These are phyloP conservation scores for Rhyacophila brunnea DNA, from an alignment of 1,140 invertebrate genomes.

Conservation along the genomic window DNA sequence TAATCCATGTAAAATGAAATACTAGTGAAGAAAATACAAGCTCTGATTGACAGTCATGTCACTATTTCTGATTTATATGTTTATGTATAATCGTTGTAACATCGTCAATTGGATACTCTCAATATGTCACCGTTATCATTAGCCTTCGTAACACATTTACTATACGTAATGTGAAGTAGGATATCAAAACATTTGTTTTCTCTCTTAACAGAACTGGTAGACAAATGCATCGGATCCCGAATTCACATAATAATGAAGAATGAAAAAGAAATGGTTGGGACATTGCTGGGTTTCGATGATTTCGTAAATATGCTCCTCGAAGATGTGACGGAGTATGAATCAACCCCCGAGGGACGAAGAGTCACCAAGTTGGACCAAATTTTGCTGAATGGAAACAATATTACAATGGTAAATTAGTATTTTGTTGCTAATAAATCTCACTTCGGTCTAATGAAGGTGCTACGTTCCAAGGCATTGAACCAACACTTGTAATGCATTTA, in stretches of 20 bases:
- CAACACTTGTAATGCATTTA: too few species aligned
- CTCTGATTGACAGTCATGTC: not conserved
- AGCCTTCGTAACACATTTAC: not conserved
- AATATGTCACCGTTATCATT: not conserved
- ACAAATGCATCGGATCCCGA: constrained; percentile 98
- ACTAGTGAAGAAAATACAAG: too few species aligned
- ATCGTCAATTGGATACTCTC: not conserved
- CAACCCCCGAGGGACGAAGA: constrained; percentile 91
- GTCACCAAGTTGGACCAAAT: constrained; percentile 98
- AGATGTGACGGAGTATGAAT: constrained; percentile 93
- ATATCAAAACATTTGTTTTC: constrained; percentile 3
- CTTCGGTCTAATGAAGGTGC: too few species aligned
- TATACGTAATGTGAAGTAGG: constrained; percentile 12
- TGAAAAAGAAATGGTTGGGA: constrained; percentile 99
- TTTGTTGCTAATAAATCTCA: not conserved
- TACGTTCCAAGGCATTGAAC: too few species aligned
- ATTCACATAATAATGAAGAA: constrained; percentile 99
- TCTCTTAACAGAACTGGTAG: constrained; percentile 84
- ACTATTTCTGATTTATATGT: not conserved
- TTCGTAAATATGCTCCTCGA: constrained; percentile 98
- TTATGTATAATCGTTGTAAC: not conserved
- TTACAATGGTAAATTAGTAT: constrained; percentile 81
- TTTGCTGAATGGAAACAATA: constrained; percentile 98
- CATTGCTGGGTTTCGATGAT: constrained; percentile 96
- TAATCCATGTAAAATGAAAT: too few species aligned